phyloP scores from a whole-genome alignment of 2,888 invertebrate species.

The Lycocerus yunnanus region DNA sequence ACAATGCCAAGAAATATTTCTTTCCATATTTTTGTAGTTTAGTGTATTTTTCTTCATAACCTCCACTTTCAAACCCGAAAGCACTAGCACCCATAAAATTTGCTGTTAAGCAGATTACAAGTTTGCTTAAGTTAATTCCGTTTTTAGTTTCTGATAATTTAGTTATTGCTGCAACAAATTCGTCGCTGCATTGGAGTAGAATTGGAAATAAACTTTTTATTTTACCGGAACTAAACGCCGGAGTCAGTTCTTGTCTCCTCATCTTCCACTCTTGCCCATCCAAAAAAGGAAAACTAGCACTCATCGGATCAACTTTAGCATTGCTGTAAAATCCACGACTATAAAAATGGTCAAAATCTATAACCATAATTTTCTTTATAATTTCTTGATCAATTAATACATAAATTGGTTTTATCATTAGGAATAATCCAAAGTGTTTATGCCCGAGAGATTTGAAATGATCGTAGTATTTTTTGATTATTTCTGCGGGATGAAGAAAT shows the following conservation, averaged over 20 bases:
- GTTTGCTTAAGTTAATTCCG: constrained; percentile 50
- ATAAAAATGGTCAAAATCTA: constrained; percentile 63
- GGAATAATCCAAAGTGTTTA: not conserved
- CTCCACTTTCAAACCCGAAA: constrained; percentile 58
- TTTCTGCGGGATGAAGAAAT: not conserved
- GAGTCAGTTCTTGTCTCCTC: constrained; percentile 52
- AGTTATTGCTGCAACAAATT: not conserved
- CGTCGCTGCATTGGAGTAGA: constrained; percentile 3
- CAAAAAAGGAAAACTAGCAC: constrained; percentile 61
- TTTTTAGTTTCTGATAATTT: constrained; percentile 42
- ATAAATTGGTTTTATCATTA: not conserved
- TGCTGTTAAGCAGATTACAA: constrained; percentile 59
- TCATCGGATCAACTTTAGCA: constrained; percentile 60
- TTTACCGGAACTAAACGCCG: not conserved
- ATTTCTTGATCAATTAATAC: not conserved
- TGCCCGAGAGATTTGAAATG: not conserved
- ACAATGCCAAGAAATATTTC: not conserved
- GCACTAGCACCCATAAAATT: constrained; percentile 64
- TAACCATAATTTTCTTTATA: constrained; percentile 51
- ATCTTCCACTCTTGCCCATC: constrained; percentile 64
- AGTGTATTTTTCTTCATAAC: constrained; percentile 56
- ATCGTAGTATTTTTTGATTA: not conserved
- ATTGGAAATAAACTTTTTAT: constrained; percentile 53
- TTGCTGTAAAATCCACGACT: constrained; percentile 63
- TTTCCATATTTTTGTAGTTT: constrained; percentile 18